Evolutionary conservation across 1,140 invertebrate genomes (phyloP).

Genomic region (Drosophila santomea): DNA sequence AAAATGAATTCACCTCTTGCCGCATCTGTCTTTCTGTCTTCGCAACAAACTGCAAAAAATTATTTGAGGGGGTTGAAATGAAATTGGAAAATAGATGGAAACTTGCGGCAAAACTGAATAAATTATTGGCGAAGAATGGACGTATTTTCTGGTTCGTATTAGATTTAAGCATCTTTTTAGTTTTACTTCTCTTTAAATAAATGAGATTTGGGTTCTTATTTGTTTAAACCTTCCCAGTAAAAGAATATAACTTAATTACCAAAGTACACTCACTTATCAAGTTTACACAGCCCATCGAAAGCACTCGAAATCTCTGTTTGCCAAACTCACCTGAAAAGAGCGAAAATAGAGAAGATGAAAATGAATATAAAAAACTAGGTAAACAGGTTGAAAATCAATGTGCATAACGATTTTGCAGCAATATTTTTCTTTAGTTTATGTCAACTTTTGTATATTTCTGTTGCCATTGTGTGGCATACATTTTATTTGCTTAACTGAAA

Average conservation of each 20-base stretch:
- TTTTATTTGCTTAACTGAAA: slow-evolving; percentile 32
- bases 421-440: slow-evolving; percentile 15
- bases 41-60: slow-evolving; percentile 13
- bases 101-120: slow-evolving; percentile 8
- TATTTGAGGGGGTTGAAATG: neutral
- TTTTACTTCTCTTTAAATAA: too few relatives aligned
- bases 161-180: neutral
- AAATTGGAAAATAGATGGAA: slow-evolving; percentile 20
- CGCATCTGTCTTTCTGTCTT: slow-evolving; percentile 33
- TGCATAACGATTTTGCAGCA: slow-evolving; percentile 10
- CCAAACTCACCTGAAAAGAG: slow-evolving; percentile 64
- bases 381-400: slow-evolving; percentile 35
- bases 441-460: slow-evolving; percentile 11
- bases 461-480: neutral
- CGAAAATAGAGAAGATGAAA: neutral
- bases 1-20: slow-evolving; percentile 36
- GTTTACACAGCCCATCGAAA: slow-evolving; percentile 9
- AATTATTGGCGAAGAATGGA: slow-evolving; percentile 6
- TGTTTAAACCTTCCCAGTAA: neutral
- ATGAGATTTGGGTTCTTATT: neutral
- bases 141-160: too few relatives aligned
- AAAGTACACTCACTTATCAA: slow-evolving; percentile 38
- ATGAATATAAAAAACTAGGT: neutral
- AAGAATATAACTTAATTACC: slow-evolving; percentile 20
- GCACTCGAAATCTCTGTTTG: slow-evolving; percentile 25